phyloP scores from a whole-genome alignment of 2,797 vertebrate species.

The Rallus crepitans region DNA sequence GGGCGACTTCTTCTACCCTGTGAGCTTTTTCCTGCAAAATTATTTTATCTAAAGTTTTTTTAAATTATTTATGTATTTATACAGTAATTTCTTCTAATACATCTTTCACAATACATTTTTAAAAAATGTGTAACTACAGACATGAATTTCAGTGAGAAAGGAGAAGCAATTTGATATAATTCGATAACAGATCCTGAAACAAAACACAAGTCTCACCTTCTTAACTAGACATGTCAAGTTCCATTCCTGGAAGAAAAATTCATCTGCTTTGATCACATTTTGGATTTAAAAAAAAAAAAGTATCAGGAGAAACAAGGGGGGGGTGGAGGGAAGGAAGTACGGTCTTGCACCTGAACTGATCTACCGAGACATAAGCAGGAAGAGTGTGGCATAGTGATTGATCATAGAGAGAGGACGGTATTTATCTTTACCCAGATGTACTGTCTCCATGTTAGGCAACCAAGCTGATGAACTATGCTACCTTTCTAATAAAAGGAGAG shows the following conservation, averaged over 20 bases:
- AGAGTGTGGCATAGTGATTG: not conserved
- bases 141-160: not conserved
- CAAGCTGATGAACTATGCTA: not conserved
- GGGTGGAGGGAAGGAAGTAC: not conserved
- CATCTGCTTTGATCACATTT: not conserved
- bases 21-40: not conserved
- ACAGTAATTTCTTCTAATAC: not conserved
- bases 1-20: fast-evolving
- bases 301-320: not conserved
- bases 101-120: not conserved
- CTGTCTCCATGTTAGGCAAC: not conserved
- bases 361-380: not conserved
- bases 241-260: not conserved
- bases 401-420: not conserved
- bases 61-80: not conserved
- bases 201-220: not conserved
- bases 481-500: not conserved
- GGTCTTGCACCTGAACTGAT: not conserved
- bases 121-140: not conserved
- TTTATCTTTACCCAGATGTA: not conserved
- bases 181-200: not conserved
- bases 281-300: not conserved
- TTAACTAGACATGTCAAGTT: not conserved
- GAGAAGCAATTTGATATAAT: not conserved
- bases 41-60: not conserved